phyloP scores from a whole-genome alignment of 2,888 invertebrate species.

The Drosophila melanosoma region DNA sequence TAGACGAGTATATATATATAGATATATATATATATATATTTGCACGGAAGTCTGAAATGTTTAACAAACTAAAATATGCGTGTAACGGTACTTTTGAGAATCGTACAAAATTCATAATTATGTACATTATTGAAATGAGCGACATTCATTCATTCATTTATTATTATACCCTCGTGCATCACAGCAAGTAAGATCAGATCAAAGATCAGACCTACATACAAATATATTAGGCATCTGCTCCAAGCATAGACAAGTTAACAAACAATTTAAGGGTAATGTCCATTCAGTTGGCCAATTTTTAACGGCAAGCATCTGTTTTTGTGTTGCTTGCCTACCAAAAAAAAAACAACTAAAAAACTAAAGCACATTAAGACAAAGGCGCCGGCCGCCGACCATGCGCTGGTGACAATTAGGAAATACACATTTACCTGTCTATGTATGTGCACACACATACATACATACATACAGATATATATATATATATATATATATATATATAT shows the following conservation, averaged over 20 bases:
- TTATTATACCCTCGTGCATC: background rate
- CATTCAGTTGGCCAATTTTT: background rate
- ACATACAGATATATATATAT: background rate
- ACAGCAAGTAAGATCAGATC: background rate
- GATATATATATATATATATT: background rate
- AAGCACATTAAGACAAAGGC: constrained; percentile 3
- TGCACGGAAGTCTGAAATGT: background rate
- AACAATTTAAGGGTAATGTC: background rate
- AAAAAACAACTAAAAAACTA: background rate
- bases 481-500: no score
- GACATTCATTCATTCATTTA: background rate
- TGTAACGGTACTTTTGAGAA: background rate
- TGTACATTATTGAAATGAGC: background rate
- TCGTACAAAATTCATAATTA: background rate
- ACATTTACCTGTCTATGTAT: background rate
- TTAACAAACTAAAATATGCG: background rate
- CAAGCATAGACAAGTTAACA: background rate
- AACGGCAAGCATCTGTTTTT: background rate
- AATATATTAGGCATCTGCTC: background rate
- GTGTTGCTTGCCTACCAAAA: background rate
- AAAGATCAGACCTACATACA: background rate
- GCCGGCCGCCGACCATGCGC: background rate
- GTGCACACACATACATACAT: background rate
- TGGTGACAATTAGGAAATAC: constrained; percentile 30
- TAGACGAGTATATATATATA: background rate